Evolutionary conservation across 2,113 vertebrate genomes (phyloP).

Genomic region (Seriola quinqueradiata): DNA sequence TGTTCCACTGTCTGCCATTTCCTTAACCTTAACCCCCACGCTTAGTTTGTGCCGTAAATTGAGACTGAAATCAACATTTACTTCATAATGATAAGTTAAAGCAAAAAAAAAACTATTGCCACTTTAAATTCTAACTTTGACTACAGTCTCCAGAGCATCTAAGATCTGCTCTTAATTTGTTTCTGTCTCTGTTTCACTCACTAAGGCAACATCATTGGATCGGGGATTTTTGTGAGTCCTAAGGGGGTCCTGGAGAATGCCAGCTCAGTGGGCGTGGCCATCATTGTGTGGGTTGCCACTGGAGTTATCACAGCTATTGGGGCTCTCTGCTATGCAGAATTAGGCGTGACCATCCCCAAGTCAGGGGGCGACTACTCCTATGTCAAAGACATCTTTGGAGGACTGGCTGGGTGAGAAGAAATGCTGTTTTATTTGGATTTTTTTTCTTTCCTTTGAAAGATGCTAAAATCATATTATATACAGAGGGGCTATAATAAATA

Average conservation of each 20-base stretch:
- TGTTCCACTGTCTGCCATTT: no score
- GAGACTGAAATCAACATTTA: not conserved
- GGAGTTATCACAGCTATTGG: conserved; percentile 88
- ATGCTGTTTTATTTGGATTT: not conserved
- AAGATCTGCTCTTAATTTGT: not conserved
- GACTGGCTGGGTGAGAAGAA: conserved; percentile 86
- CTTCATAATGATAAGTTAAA: not conserved
- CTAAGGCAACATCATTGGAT: conserved; percentile 89
- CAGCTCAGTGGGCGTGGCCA: conserved; percentile 85
- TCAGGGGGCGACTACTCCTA: conserved; percentile 91
- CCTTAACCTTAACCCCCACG: no score
- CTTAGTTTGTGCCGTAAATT: no score
- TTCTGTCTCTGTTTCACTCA: not conserved
- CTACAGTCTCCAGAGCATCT: not conserved
- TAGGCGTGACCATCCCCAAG: conserved; percentile 91
- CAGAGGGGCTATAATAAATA: no score
- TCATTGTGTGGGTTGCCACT: conserved; percentile 87
- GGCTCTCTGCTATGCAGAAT: conserved; percentile 90
- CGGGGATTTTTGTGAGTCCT: conserved; percentile 91
- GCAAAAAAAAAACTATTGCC: no score
- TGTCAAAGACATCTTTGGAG: conserved; percentile 90
- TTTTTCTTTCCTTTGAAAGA: no score
- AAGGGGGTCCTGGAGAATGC: conserved; percentile 89
- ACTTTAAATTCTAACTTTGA: not conserved
- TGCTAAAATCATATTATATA: no score